Base-by-base conservation (phyloP, 1,140 invertebrate genomes). In the Goniozus legneri region DNA sequence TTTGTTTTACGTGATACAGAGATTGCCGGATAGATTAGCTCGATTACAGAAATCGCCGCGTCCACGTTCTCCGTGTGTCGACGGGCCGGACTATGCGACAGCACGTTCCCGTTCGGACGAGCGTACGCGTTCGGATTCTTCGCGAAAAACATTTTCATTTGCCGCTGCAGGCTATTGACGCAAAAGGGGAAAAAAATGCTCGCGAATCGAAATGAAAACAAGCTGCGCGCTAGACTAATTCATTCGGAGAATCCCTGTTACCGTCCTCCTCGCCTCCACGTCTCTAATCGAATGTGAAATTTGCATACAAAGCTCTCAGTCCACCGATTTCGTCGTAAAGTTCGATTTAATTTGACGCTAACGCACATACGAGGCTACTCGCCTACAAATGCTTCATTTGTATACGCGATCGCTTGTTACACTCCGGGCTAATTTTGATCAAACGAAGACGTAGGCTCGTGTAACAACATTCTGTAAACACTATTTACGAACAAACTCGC, bases 381-480 rank as follows among this genome's bases (percentile, higher is more conserved):
- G n/a, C n/a, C n/a, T n/a, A n/a, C n/a, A n/a, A n/a, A n/a, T 22
- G 16, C 8, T 41, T 54, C 55, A 54, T 59, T 59, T 59, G 34
- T 36, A 58, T 59, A 41, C 50, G 34, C 18, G 14, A 14, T 21
- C 47, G 24, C 16, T n/a, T n/a, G 15, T 38, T 21, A 37, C 31
- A 19, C 33, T 40, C 12, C 7, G n/a, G 24, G 24, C 46, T 60
- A 32, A 53, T 60, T 62, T 62, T 42, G 56, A 60, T 62, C 52
- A 15, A 60, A 60, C 55, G 38, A 37, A 44, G 35, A 34, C 22
- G 24, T 2, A 15, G 10, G 37, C 19, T 13, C 22, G 20, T n/a
- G n/a, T n/a, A n/a, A n/a, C n/a, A n/a, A n/a, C n/a, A n/a, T n/a
- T n/a, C n/a, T n/a, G n/a, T n/a, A n/a, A n/a, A n/a, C n/a, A n/a